Evolutionary conservation across 2,113 vertebrate species (phyloP), one percentile per base, ranked within the genome.

Genomic region (Equus quagga): DNA sequence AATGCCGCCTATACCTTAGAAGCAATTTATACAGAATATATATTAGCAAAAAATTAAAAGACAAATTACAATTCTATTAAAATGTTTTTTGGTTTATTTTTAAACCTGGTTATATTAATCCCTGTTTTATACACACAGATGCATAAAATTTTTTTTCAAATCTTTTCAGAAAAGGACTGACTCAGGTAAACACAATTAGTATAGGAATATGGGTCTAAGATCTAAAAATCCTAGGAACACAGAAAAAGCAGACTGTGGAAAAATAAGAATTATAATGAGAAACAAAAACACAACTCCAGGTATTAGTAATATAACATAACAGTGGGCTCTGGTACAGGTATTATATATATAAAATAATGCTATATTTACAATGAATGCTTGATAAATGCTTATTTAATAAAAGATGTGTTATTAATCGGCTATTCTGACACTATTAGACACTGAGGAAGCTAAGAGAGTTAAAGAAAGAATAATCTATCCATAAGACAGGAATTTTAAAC

Each of bases 201-300:
- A 91, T 33, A 92, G 8, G 46, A 64, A 24, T 51, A 58, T 41
- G 6, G 31, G 49, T 76, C 41, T 21, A 86, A 78, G 28, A 60
- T 79, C 21, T 87, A 18, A 81, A 84, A 96, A 58, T 15, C 81
- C 44, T 91, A 67, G 51, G 9, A 95, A 94, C 31, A 89, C 28
- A 88, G 23, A 69, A 89, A 85, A 92, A 69, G 17, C 26, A 80
- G 46, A 81, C 4, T 26, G 4, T 73, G 51, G 33, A 75, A 84
- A 91, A 96, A 76, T 81, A 94, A 81, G 11, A 56, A 85, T 85
- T 89, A 64, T 46, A 94, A 75, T 89, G 46, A 81, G 17, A 89
- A 91, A 88, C 41, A 91, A 97, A 94, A 94, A 31, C 28, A 41
- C 23, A 97, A 58, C 11, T 70, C 49, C 3, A 97, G 44, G 31